Conservation (phyloP, 2,797 vertebrate genomes). For the Scleropages formosus region DNA sequence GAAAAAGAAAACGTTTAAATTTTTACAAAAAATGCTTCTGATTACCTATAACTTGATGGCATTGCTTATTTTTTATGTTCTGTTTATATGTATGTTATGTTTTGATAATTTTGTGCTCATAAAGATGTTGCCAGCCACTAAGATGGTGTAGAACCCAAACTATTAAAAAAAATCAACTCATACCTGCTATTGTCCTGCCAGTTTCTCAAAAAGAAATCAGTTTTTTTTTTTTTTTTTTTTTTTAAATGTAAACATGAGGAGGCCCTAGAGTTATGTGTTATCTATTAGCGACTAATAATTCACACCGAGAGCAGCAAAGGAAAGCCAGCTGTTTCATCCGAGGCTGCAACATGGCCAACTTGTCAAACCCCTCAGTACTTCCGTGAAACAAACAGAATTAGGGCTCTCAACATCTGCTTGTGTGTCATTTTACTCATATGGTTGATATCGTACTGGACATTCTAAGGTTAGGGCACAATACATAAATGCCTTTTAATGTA, state of each 20-base stretch:
- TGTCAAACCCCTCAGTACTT: conserved; percentile 43
- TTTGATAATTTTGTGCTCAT: too few relatives aligned
- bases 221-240: background rate
- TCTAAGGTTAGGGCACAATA: conserved; percentile 42
- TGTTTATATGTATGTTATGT: too few relatives aligned
- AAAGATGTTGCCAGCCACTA: too few relatives aligned
- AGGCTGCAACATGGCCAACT: conserved; percentile 41
- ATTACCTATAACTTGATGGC: too few relatives aligned
- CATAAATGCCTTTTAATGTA: conserved; percentile 19
- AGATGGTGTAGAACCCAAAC: too few relatives aligned
- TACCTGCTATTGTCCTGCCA: too few relatives aligned
- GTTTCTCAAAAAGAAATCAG: too few relatives aligned
- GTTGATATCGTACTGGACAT: conserved; percentile 42
- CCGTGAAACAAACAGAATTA: conserved; percentile 51
- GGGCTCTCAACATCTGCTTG: conserved; percentile 52
- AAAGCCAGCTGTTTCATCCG: conserved; percentile 50
- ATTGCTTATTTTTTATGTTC: too few relatives aligned
- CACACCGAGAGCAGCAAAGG: conserved; percentile 29
- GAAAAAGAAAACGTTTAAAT: too few relatives aligned
- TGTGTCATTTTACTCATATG: conserved; percentile 19
- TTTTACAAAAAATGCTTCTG: too few relatives aligned
- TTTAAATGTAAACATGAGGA: background rate
- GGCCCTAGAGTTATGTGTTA: background rate
- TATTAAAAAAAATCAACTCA: too few relatives aligned
- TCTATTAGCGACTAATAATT: conserved; percentile 39